Base-by-base conservation (phyloP, 2,888 invertebrate species). In the Spisula subtruncata region DNA sequence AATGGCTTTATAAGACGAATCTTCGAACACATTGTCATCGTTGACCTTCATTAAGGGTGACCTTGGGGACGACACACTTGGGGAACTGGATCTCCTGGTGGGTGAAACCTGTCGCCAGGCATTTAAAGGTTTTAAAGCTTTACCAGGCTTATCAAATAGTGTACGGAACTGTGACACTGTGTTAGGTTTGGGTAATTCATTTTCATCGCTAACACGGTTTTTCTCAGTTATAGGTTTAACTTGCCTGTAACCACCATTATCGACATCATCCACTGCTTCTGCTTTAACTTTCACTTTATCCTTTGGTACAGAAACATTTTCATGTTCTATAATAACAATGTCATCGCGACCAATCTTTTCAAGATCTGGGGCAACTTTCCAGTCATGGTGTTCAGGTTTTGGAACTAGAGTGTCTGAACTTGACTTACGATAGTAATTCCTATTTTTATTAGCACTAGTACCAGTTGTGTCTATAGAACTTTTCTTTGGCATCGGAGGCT, bases 131-230 rank as follows among this genome's bases (percentile, higher is more conserved):
- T 91, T 88, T 32, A 66, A 60, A 51, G 86, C 87, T 81, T 85
- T 92, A 82, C 89, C 89, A 4, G 88, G 84, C 25, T 88, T 93
- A 79, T 94, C 94, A 91, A 94, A 94, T 81, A 93, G 87, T 35
- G 92, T 89, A 71, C 93, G 90, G 90, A 93, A 93, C 56, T 92
- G 89, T 81, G 93, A 98, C 90, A 99, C 99, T 93, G 98, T 98
- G 97, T 99, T 99, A 0, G 98, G 98, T 29, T 99, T 98, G 1
- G 99, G 99, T 83, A 98, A 97, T 95, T 98, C 98, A 92, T 94
- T 92, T 82, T 89, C 92, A 75, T 81, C 86, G 35, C 46, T 48
- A 5, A 87, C 87, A 29, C 71, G 48, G 14, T 87, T 51, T 46
- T 89, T 87, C 25, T 91, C 91, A 75, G 66, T 86, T 8, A 89